Evolutionary conservation across 2,888 invertebrate genomes (phyloP).

Genomic region (Macrosiphum euphorbiae): DNA sequence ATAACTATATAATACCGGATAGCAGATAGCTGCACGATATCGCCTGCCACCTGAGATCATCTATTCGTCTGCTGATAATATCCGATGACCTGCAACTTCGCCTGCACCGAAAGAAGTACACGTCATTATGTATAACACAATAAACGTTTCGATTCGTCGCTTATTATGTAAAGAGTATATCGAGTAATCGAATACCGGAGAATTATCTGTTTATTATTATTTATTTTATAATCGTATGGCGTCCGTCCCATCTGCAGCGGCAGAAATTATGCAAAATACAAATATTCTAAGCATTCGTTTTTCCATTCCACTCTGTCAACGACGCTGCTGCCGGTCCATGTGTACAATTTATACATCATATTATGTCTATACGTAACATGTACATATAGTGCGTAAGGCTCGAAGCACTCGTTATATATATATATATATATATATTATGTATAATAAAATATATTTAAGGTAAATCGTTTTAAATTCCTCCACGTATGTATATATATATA

Average conservation of each 20-base stretch:
- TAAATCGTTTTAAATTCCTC: constrained; percentile 44
- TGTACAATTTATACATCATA: background rate
- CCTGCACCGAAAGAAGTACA: background rate
- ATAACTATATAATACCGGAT: background rate
- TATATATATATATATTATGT: no score
- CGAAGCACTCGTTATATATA: background rate
- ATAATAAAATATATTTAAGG: constrained; percentile 22
- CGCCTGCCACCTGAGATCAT: background rate
- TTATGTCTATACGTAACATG: background rate
- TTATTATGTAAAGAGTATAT: background rate
- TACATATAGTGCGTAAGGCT: background rate
- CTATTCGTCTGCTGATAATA: background rate
- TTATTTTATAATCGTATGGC: background rate
- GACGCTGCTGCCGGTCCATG: background rate
- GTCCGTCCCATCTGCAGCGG: background rate
- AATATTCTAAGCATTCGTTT: background rate
- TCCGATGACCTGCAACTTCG: background rate
- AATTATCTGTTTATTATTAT: background rate
- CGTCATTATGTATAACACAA: background rate
- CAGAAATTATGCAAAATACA: background rate
- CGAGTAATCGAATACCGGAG: background rate
- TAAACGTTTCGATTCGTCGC: background rate
- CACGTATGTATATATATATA: no score
- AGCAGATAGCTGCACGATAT: background rate
- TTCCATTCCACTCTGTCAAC: background rate